Conservation (phyloP, 2,888 invertebrate genomes). For the Tanytarsus gracilentus region DNA sequence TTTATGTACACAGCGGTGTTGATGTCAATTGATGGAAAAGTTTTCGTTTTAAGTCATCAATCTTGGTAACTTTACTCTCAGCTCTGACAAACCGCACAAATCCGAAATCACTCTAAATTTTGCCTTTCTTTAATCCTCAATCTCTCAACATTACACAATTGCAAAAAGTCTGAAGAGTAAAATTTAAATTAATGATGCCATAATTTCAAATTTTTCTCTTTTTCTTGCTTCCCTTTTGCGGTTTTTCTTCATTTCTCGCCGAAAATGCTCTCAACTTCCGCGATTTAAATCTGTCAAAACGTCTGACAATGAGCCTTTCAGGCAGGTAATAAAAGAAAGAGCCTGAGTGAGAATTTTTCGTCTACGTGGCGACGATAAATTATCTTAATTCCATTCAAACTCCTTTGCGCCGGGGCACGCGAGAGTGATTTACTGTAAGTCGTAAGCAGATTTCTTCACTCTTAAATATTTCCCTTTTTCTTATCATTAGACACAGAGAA, state of each 20-base stretch:
- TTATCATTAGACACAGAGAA: no score
- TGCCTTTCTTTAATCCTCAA: no score
- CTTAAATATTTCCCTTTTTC: no score
- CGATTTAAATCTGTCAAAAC: constrained; percentile 22
- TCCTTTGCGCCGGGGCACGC: neutral
- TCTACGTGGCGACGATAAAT: constrained; percentile 6
- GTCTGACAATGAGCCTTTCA: constrained; percentile 21
- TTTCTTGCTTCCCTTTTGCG: neutral
- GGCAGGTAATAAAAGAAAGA: constrained; percentile 24
- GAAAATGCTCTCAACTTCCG: constrained; percentile 7
- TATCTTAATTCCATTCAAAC: constrained; percentile 13
- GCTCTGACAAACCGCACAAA: no score
- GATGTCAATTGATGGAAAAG: neutral
- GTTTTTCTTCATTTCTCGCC: neutral
- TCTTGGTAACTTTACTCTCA: neutral
- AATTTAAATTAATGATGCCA: constrained; percentile 26
- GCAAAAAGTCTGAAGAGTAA: neutral
- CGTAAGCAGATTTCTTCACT: no score
- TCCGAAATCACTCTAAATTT: no score
- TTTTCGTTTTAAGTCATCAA: neutral
- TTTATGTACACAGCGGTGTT: neutral
- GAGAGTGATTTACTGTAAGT: no score
- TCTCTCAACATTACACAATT: neutral
- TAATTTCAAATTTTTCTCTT: constrained; percentile 11
- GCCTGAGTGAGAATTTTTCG: neutral